phyloP scores from a whole-genome alignment of 2,888 invertebrate genomes.

The Pilophorus perplexus region DNA sequence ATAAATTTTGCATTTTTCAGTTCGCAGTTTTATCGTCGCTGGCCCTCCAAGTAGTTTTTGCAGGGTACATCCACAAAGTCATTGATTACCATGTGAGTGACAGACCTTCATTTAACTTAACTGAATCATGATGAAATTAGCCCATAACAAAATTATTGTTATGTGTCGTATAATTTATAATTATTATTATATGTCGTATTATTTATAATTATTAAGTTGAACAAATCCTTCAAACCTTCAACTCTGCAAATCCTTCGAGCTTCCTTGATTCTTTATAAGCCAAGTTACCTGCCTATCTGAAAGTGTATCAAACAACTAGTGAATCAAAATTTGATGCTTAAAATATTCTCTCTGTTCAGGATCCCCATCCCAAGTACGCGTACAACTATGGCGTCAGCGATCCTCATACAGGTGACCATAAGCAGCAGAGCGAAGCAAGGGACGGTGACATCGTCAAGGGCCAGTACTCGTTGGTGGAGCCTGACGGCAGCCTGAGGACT shows the following conservation, averaged over 20 bases:
- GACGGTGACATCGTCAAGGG: slow-evolving; percentile 55
- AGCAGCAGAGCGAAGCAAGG: slow-evolving; percentile 55
- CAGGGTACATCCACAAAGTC: slow-evolving; percentile 24
- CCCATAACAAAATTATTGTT: too few species aligned
- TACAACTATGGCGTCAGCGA: slow-evolving; percentile 56
- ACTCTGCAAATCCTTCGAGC: too few species aligned
- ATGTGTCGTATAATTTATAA: too few species aligned
- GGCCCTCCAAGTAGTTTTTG: slow-evolving; percentile 11
- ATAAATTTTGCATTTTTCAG: too few species aligned
- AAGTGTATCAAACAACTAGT: too few species aligned
- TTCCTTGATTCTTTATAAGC: too few species aligned
- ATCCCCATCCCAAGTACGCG: slow-evolving; percentile 51
- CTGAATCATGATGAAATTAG: too few species aligned
- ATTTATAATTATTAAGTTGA: too few species aligned
- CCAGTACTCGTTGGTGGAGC: slow-evolving; percentile 26
- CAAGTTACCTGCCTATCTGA: too few species aligned
- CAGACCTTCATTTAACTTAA: too few species aligned
- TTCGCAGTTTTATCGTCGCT: slow-evolving; percentile 8
- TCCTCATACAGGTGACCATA: slow-evolving; percentile 55
- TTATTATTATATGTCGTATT: too few species aligned
- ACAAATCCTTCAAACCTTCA: too few species aligned
- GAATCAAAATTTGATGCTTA: neutral
- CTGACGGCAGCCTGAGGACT: slow-evolving; percentile 28
- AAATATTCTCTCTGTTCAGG: neutral
- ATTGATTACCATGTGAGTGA: slow-evolving; percentile 26